Conservation (phyloP, 2,888 invertebrate species). For the Criorhina ranunculi region DNA sequence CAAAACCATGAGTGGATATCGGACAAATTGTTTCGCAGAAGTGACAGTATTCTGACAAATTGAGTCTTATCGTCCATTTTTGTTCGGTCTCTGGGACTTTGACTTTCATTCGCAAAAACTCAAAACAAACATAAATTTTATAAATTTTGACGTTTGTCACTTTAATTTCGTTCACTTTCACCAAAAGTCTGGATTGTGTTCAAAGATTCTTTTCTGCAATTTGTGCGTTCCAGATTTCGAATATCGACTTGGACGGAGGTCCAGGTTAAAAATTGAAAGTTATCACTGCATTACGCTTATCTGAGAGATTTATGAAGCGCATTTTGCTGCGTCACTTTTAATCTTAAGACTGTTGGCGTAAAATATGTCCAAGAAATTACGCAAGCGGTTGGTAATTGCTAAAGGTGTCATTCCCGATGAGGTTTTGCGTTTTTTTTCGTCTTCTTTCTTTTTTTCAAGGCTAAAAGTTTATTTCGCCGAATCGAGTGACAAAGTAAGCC, state of each 20-base stretch:
- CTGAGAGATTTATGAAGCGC: conserved; percentile 61
- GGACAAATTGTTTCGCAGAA: background rate
- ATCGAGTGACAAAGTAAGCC: conserved; percentile 23
- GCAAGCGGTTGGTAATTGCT: conserved; percentile 47
- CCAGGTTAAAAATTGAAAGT: conserved; percentile 46
- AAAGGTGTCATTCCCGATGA: conserved; percentile 35
- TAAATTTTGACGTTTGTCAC: conserved; percentile 48
- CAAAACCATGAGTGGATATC: background rate
- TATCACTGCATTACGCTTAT: conserved; percentile 68
- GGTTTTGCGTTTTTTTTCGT: conserved; percentile 4
- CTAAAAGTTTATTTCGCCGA: conserved; percentile 27
- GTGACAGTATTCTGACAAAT: conserved; percentile 51
- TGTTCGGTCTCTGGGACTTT: no score
- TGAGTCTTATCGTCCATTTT: conserved; percentile 13
- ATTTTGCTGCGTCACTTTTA: conserved; percentile 55
- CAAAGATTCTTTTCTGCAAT: conserved; percentile 33
- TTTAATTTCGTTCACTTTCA: conserved; percentile 53
- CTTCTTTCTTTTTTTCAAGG: conserved; percentile 34
- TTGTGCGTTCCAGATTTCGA: no score
- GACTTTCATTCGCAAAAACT: conserved; percentile 38
- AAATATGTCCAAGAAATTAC: conserved; percentile 57
- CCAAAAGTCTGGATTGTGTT: background rate
- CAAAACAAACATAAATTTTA: conserved; percentile 30
- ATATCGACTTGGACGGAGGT: no score
- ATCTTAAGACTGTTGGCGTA: conserved; percentile 34